Evolutionary conservation across 2,113 vertebrate species (phyloP).

Genomic region (Cinclus cinclus): DNA sequence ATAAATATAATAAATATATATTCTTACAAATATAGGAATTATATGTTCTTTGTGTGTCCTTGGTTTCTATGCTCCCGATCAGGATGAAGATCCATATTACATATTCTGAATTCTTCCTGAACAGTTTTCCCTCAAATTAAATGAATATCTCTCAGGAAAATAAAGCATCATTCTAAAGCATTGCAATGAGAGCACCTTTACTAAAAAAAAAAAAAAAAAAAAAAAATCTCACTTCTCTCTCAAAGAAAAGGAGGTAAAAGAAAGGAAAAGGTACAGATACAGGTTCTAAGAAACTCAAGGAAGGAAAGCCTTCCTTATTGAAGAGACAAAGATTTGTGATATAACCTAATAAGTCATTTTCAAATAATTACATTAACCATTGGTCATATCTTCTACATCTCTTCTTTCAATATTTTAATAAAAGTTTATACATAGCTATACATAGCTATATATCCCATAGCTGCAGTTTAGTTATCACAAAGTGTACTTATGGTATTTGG

Average conservation of each 20-base stretch:
- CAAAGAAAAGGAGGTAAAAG: not conserved
- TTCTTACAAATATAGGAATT: not conserved
- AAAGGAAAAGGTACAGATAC: not conserved
- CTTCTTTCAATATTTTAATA: not conserved
- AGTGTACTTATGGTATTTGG: not conserved
- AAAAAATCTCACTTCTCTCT: not conserved
- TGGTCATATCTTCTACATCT: not conserved
- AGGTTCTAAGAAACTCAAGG: not conserved
- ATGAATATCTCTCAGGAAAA: not conserved
- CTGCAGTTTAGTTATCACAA: not conserved
- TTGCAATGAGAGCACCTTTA: not conserved
- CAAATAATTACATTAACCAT: not conserved
- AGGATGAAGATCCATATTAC: not conserved
- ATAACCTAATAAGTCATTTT: not conserved
- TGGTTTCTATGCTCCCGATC: not conserved
- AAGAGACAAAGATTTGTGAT: not conserved
- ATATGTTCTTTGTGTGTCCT: not conserved
- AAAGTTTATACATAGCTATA: not conserved
- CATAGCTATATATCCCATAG: not conserved
- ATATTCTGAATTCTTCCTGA: not conserved
- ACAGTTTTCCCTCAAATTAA: not conserved
- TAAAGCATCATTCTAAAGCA: not conserved
- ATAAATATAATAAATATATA: too few relatives aligned
- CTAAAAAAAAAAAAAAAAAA: too few relatives aligned
- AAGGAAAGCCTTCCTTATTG: not conserved